Evolutionary conservation across 2,797 vertebrate species (phyloP).

Genomic region (Onychomys torridus): DNA sequence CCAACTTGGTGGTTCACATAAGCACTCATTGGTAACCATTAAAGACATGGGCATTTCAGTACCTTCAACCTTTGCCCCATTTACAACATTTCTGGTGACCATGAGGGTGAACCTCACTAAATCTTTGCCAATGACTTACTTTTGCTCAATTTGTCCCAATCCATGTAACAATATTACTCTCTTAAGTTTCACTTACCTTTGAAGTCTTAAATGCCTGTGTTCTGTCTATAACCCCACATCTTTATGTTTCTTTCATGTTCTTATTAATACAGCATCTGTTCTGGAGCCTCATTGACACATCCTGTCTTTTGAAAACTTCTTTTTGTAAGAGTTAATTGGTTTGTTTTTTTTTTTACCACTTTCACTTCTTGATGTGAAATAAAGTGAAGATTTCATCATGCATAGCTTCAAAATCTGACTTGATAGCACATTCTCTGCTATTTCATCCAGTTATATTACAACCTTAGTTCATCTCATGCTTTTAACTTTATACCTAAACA

Average conservation of each 20-base stretch:
- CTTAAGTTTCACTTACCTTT: not conserved
- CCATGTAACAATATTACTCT: not conserved
- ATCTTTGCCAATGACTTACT: not conserved
- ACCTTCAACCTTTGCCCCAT: not conserved
- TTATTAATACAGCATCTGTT: not conserved
- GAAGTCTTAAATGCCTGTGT: not conserved
- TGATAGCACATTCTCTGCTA: not conserved
- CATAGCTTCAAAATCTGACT: not conserved
- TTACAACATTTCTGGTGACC: not conserved
- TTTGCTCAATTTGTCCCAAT: not conserved
- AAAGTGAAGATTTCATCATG: conserved; percentile 18
- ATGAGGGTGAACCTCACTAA: not conserved
- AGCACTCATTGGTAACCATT: not conserved
- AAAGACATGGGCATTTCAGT: not conserved
- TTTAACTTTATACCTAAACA: not conserved
- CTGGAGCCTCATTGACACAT: not conserved
- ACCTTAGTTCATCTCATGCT: not conserved
- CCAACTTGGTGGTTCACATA: not conserved
- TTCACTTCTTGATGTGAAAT: not conserved
- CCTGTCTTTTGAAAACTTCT: not conserved
- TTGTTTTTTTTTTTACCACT: not conserved
- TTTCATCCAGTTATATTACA: conserved; percentile 1
- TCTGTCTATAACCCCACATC: not conserved
- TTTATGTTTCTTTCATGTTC: not conserved
- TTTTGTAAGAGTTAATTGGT: not conserved